Evolutionary conservation across 1,140 invertebrate species (phyloP).

Genomic region (Proctacanthus coquilletti): DNA sequence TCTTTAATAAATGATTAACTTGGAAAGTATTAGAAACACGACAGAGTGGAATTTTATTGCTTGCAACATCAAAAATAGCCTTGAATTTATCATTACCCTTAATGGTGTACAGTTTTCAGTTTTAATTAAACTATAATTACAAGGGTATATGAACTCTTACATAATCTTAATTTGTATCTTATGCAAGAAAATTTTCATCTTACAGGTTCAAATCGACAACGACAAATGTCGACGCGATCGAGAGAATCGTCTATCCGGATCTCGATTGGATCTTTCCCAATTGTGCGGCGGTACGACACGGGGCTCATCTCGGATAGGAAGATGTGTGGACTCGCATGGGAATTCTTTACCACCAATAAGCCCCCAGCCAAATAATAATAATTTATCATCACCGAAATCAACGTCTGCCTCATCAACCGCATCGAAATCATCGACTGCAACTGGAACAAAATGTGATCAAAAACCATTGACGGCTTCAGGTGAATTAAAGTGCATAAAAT

Average conservation of each 20-base stretch:
- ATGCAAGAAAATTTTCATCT: not conserved
- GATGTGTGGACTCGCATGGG: constrained; percentile 19
- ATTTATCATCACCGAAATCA: constrained; percentile 10
- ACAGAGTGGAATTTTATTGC: no score
- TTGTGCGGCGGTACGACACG: constrained; percentile 14
- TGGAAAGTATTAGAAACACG: no score
- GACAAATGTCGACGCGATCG: constrained; percentile 26
- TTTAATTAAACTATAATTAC: no score
- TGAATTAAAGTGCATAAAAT: constrained; percentile 8
- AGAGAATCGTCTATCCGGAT: constrained; percentile 13
- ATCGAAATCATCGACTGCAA: constrained; percentile 10
- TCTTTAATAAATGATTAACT: no score
- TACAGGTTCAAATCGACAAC: constrained; percentile 29
- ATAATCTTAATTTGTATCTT: no score
- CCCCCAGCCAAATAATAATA: constrained; percentile 5
- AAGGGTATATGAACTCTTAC: no score
- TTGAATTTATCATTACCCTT: no score
- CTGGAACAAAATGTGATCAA: constrained; percentile 21
- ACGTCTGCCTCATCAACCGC: constrained; percentile 6
- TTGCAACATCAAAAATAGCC: no score
- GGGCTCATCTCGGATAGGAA: constrained; percentile 10
- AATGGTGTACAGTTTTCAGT: no score
- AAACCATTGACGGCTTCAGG: constrained; percentile 28
- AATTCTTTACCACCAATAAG: constrained; percentile 4
- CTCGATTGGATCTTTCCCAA: constrained; percentile 22